Base-by-base conservation (phyloP, 1,140 invertebrate species). In the Cardiocondyla obscurior region DNA sequence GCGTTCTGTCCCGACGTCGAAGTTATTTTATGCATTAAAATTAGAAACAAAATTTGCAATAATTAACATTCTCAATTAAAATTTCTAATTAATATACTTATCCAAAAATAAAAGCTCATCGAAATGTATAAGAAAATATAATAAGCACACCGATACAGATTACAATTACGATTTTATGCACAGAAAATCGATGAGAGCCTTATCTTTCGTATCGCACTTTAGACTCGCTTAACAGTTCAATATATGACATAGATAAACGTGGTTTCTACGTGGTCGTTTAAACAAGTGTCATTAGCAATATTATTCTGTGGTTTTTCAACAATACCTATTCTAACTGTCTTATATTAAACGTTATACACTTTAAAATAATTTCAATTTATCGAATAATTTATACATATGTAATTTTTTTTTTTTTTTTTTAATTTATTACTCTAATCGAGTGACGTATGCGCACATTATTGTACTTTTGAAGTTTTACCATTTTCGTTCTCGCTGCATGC, bases 221-320 rank as follows among this genome's bases (percentile, higher is more conserved):
- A 16, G 1, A 33, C 53, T 77, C 3, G 19, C 25, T 76, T 25
- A 22, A 51, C 12, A 49, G 6, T 42, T 67, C 28, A 79, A 6
- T 6, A 1, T 77, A 39, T 1, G 19, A 30, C 25, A 53, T 53
- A 67, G 53, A 67, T 14, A 53, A 67, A 65, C 1, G 1, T 28
- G 2, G 7, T 36, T 67, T 16, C n/a, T 69, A 55, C 12, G 22
- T 46, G 30, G 10, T 57, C n/a, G 12, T 25, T 76, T 46, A 39
- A 86, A 73, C 12, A 73, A 14, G 28, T 39, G 25, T 46, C 49
- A 49, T 44, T 57, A 44, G 19, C 46, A 28, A 44, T 64, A 72
- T 65, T 69, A 53, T 53, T 65, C 10, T 33, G 16, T 79, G 19
- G 55, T 14, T 64, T 76, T 42, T 86, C 42, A 70, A 86, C 49